Evolutionary conservation across 2,888 invertebrate genomes (phyloP).

Genomic region (Shargacucullia verbasci): DNA sequence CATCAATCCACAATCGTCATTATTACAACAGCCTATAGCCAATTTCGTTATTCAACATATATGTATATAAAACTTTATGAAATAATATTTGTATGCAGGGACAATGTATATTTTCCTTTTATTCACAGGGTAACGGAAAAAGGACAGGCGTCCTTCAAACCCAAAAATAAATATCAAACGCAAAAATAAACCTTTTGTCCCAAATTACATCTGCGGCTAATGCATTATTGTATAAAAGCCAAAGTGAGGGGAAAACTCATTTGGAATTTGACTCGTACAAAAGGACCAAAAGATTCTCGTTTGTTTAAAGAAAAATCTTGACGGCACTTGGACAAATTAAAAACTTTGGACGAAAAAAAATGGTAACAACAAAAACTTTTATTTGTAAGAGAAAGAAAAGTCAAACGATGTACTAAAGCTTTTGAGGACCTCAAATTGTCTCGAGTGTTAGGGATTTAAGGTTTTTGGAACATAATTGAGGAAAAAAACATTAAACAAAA

Average conservation of each 20-base stretch:
- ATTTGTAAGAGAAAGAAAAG: conserved; percentile 50
- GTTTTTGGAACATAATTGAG: conserved; percentile 35
- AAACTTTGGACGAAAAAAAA: conserved; percentile 51
- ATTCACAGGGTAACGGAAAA: neutral
- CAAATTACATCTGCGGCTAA: conserved; percentile 50
- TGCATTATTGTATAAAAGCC: conserved; percentile 55
- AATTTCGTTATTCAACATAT: no score
- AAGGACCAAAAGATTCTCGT: conserved; percentile 49
- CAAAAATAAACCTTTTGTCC: conserved; percentile 46
- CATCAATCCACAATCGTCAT: no score
- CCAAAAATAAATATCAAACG: conserved; percentile 34
- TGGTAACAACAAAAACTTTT: conserved; percentile 55
- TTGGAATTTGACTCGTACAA: conserved; percentile 54
- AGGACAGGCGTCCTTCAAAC: conserved; percentile 13
- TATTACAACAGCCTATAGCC: no score
- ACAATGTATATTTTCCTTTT: no score
- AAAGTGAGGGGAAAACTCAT: conserved; percentile 56
- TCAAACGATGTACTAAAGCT: conserved; percentile 54
- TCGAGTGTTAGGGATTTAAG: conserved; percentile 47
- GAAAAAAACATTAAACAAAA: conserved; percentile 26
- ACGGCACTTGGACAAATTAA: conserved; percentile 60
- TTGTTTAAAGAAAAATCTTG: conserved; percentile 60
- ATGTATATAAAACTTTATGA: no score
- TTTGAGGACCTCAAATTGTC: conserved; percentile 52
- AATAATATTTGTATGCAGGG: no score